Conservation (phyloP, 2,888 invertebrate genomes). For the Lasioglossum malachurum region DNA sequence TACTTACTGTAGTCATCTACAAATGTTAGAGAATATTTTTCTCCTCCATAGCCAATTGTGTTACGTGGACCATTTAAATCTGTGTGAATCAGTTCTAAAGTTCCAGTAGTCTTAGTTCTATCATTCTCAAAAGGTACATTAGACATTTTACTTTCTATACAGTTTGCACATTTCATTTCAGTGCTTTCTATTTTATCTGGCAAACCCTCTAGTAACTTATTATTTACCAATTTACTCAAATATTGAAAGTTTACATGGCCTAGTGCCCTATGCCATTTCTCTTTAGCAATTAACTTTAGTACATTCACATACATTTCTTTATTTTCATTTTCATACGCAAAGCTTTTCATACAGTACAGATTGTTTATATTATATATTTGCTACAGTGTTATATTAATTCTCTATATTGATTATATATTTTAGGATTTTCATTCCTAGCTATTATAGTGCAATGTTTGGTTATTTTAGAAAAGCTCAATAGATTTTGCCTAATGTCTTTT, state of each 20-base stretch:
- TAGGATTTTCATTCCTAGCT: constrained; percentile 25
- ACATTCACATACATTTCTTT: neutral
- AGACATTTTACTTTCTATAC: constrained; percentile 47
- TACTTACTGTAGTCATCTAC: neutral
- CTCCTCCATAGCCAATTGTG: neutral
- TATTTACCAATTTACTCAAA: constrained; percentile 44
- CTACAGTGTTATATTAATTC: neutral
- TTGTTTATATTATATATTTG: neutral
- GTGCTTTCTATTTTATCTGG: constrained; percentile 40
- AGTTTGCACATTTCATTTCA: constrained; percentile 40
- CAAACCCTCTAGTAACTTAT: constrained; percentile 35
- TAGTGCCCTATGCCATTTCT: constrained; percentile 64
- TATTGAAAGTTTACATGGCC: constrained; percentile 66
- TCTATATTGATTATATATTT: no score
- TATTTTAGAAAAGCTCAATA: constrained; percentile 57
- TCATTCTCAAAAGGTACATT: constrained; percentile 65
- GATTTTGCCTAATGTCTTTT: constrained; percentile 57
- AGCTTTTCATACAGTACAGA: neutral
- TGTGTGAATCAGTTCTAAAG: constrained; percentile 23
- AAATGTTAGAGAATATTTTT: no score
- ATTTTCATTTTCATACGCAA: neutral
- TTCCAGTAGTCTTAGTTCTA: constrained; percentile 17
- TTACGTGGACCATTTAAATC: constrained; percentile 1
- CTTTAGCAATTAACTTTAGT: constrained; percentile 23
- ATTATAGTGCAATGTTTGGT: constrained; percentile 53